A percentile compares a stretch with the other conserved stretches of the same genome.
These are phyloP conservation scores for Capromys pilorides DNA, from an alignment of 2,797 vertebrate genomes.

Conservation along the genomic window DNA sequence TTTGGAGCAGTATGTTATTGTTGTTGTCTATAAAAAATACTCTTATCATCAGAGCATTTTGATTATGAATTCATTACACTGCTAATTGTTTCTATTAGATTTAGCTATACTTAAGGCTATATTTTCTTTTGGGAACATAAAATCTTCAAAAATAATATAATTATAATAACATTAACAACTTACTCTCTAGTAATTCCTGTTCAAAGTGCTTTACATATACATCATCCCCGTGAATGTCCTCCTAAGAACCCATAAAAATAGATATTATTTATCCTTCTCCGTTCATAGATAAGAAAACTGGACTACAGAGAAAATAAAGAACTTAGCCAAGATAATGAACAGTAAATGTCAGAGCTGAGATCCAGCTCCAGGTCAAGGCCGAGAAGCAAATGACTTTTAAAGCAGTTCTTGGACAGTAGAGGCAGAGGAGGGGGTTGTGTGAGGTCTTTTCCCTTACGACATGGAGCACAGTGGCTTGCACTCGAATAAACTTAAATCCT, in stretches of 20 bases:
- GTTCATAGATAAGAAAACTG: constrained; percentile 14
- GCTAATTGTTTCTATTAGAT: constrained; percentile 15
- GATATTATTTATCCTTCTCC: constrained; percentile 26
- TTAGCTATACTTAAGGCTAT: constrained; percentile 14
- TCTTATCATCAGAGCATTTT: not conserved
- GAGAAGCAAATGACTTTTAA: not conserved
- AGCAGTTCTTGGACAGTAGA: not conserved
- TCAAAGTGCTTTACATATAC: not conserved
- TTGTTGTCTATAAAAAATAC: not conserved
- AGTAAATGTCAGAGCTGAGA: not conserved
- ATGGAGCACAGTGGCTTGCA: not conserved
- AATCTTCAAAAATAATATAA: constrained; percentile 29
- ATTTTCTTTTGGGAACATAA: constrained; percentile 28
- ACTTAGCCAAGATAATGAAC: not conserved
- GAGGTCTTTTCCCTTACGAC: not conserved
- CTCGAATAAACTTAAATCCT: not conserved
- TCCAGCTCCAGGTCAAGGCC: not conserved
- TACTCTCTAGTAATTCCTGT: not conserved
- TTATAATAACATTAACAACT: constrained; percentile 28
- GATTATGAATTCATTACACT: constrained; percentile 14
- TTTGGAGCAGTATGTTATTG: not conserved
- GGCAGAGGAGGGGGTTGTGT: not conserved
- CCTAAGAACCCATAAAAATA: constrained; percentile 11
- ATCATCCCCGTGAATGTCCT: not conserved
- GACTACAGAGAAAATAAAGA: constrained; percentile 3